A percentile compares a stretch with the other conserved stretches of the same genome.
phyloP scores from a whole-genome alignment of 2,888 invertebrate species.

The Cheiracanthium punctorium region DNA sequence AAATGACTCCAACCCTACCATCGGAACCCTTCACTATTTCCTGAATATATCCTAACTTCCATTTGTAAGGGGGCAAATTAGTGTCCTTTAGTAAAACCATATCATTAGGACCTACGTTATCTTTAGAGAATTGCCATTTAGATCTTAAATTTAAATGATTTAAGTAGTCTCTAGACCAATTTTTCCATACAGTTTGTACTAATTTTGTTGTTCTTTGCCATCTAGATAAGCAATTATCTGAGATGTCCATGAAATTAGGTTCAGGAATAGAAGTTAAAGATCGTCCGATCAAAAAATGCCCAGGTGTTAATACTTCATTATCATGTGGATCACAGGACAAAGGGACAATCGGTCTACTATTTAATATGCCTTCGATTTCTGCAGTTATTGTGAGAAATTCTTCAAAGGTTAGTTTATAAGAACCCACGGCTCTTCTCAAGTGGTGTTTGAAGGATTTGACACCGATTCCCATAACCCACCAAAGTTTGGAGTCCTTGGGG shows the following conservation, averaged over 20 bases:
- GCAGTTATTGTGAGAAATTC: constrained; percentile 74
- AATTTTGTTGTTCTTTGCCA: constrained; percentile 71
- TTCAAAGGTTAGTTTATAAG: constrained; percentile 73
- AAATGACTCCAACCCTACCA: constrained; percentile 10
- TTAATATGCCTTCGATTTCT: constrained; percentile 74
- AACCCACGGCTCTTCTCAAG: constrained; percentile 71
- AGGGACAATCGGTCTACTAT: constrained; percentile 73
- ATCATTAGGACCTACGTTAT: constrained; percentile 71
- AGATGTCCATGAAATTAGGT: constrained; percentile 69
- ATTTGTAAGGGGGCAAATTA: constrained; percentile 4
- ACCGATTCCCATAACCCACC: constrained; percentile 69
- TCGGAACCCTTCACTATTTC: too few relatives aligned
- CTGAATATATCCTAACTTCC: background rate
- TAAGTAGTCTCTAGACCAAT: background rate
- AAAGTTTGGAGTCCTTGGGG: constrained; percentile 68
- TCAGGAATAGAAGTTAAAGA: constrained; percentile 72
- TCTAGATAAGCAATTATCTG: constrained; percentile 67
- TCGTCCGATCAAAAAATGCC: constrained; percentile 74
- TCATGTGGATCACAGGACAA: constrained; percentile 72
- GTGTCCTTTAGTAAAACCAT: constrained; percentile 22
- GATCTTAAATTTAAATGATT: background rate
- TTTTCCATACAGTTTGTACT: constrained; percentile 9
- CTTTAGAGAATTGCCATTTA: constrained; percentile 73
- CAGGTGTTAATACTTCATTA: constrained; percentile 73
- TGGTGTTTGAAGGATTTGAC: constrained; percentile 69